phyloP scores from a whole-genome alignment of 2,797 vertebrate species.

The Pseudochirops corinnae region DNA sequence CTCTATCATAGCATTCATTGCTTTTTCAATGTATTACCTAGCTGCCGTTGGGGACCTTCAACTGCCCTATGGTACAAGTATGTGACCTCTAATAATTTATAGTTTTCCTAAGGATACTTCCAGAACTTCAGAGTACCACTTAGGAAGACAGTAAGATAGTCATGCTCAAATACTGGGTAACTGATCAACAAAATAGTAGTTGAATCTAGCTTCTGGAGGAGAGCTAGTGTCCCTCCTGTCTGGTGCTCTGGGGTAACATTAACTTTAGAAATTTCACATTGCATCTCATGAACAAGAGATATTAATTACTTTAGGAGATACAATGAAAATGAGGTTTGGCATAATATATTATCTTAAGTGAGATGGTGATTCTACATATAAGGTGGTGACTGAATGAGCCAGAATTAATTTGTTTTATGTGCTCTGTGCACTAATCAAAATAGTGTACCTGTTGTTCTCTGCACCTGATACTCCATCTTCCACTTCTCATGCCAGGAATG shows the following conservation, averaged over 20 bases:
- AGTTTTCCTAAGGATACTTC: background rate
- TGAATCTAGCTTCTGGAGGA: background rate
- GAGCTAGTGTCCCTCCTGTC: background rate
- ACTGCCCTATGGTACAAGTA: background rate
- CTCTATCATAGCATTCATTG: background rate
- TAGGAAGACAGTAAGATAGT: background rate
- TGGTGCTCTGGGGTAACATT: background rate
- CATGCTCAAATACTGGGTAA: background rate
- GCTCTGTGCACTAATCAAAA: background rate
- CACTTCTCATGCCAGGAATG: background rate
- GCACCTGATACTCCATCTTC: background rate
- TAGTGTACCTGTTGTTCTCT: background rate
- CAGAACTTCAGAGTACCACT: background rate
- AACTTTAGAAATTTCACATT: conserved; percentile 5
- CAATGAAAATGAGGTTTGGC: background rate
- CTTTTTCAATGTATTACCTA: background rate
- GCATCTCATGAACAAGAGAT: conserved; percentile 1
- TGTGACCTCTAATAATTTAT: background rate
- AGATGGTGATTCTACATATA: background rate
- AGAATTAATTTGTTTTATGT: background rate
- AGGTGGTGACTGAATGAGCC: background rate
- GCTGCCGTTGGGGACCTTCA: background rate
- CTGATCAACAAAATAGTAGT: background rate
- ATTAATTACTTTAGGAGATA: conserved; percentile 9
- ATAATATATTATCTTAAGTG: background rate